Evolutionary conservation across 2,888 invertebrate genomes (phyloP), one percentile per base, ranked within the genome.

Genomic region (Drosophila peninsularis): DNA sequence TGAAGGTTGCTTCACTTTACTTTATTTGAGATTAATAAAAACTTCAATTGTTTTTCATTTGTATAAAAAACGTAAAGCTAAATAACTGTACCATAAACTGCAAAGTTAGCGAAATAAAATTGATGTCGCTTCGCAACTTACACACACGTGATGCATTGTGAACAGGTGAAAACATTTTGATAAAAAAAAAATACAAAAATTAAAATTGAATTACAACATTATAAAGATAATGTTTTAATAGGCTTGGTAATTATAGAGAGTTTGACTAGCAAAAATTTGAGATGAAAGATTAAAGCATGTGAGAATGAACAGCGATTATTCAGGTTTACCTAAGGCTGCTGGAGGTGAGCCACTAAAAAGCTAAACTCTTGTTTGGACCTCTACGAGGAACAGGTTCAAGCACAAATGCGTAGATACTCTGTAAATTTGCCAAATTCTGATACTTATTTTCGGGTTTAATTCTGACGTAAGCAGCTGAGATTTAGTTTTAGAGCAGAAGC

Each of bases 11-110:
- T 63, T 41, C 7, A 64, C 30, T 24, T 61, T 19, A 11, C 27
- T 57, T 68, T 54, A 53, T 55, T 50, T 57, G 66, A 76, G 70
- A 70, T 80, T 78, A 49, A 60, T 19, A 68, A 52, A 55, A 52
- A 57, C n/a, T 41, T 6, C 49, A 49, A 32, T 68, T 67, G 34
- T 55, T 50, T 55, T 44, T 32, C 7, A 7, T 21, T 50, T 42
- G n/a, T n/a, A n/a, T 37, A n/a, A 37, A 9, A n/a, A 0, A n/a
- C 2, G 21, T n/a, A 58, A 24, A 54, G 21, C 4, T 11, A 50
- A 13, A 36, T 5, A 54, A 10, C 36, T 58, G n/a, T n/a, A n/a
- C n/a, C n/a, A n/a, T n/a, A n/a, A n/a, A n/a, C n/a, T n/a, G 19
- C 56, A 70, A 44, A 41, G 42, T 32, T 55, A 19, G 21, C 63